These are phyloP conservation scores for Macrophya annulata DNA, from an alignment of 2,888 invertebrate species.

Conservation along the genomic window DNA sequence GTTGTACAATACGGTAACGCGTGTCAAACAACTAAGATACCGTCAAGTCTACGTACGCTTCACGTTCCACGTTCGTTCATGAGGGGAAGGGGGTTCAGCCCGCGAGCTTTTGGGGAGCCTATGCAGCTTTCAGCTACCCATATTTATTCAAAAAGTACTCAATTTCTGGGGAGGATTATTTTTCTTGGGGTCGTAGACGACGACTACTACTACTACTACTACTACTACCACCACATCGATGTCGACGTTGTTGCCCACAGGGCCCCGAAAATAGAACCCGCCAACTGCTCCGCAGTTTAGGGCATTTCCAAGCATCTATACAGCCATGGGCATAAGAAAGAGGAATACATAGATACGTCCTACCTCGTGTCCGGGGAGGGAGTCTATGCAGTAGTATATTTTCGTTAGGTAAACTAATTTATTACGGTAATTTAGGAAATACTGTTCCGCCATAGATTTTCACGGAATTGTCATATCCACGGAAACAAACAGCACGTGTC, in stretches of 20 bases:
- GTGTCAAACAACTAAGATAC: slow-evolving; percentile 23
- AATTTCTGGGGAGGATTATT: slow-evolving; percentile 64
- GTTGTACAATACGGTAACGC: slow-evolving; percentile 42
- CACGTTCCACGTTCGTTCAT: not conserved
- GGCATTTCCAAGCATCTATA: slow-evolving; percentile 50
- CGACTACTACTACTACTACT: not conserved
- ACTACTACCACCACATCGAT: not conserved
- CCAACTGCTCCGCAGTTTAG: slow-evolving; percentile 54
- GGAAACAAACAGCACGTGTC: slow-evolving; percentile 46
- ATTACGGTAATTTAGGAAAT: slow-evolving; percentile 59
- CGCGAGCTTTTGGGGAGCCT: not conserved
- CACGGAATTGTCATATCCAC: slow-evolving; percentile 58
- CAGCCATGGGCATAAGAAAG: not conserved
- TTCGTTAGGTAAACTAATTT: slow-evolving; percentile 60
- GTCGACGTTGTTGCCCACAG: not conserved
- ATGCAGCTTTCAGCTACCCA: slow-evolving; percentile 55
- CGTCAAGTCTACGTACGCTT: not conserved
- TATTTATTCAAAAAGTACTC: slow-evolving; percentile 65
- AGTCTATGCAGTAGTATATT: slow-evolving; percentile 57
- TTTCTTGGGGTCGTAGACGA: slow-evolving; percentile 59
- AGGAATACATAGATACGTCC: not conserved
- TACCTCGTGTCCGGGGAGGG: not conserved
- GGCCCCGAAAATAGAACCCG: slow-evolving; percentile 45
- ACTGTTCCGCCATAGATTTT: slow-evolving; percentile 57
- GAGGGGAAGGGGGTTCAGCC: not conserved